Conservation (phyloP, 2,888 invertebrate genomes). For the Acleris holmiana region DNA sequence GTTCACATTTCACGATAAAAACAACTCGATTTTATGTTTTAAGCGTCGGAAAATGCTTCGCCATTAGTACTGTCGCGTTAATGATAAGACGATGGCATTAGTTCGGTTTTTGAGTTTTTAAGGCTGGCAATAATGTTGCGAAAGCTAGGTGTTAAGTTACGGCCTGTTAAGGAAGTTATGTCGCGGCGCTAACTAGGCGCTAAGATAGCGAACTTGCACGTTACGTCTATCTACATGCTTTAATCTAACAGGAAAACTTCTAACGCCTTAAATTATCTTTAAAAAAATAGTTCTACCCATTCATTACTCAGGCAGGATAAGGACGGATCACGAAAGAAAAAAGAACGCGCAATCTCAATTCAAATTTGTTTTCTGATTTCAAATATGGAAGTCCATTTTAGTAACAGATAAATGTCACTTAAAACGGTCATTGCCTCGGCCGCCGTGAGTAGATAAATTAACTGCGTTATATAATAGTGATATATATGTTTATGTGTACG, state of each 20-base stretch:
- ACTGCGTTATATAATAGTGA: slow-evolving; percentile 61
- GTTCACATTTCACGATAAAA: slow-evolving; percentile 74
- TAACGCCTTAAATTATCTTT: not conserved
- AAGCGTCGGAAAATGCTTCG: slow-evolving; percentile 69
- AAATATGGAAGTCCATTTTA: slow-evolving; percentile 52
- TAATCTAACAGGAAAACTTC: slow-evolving; percentile 29
- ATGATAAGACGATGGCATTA: slow-evolving; percentile 62
- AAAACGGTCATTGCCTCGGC: slow-evolving; percentile 64
- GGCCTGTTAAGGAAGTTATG: slow-evolving; percentile 54
- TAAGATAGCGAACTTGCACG: slow-evolving; percentile 26
- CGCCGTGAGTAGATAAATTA: slow-evolving; percentile 74
- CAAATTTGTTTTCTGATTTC: slow-evolving; percentile 44
- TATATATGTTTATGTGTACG: slow-evolving; percentile 68
- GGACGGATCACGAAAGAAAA: slow-evolving; percentile 14
- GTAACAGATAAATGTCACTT: slow-evolving; percentile 57
- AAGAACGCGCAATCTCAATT: slow-evolving; percentile 28
- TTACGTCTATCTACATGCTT: slow-evolving; percentile 12
- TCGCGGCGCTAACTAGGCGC: slow-evolving; percentile 32
- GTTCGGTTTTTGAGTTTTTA: slow-evolving; percentile 58
- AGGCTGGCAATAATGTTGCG: slow-evolving; percentile 55
- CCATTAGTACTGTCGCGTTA: slow-evolving; percentile 58
- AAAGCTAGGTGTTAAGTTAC: slow-evolving; percentile 58
- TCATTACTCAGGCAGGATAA: slow-evolving; percentile 23
- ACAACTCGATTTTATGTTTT: slow-evolving; percentile 71
- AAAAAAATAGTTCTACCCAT: slow-evolving; percentile 9